Percentiles rank a stretch among this genome's conserved stretches.
phyloP scores from a whole-genome alignment of 2,113 vertebrate species.

The rabbit (Oryctolagus cuniculus) region DNA sequence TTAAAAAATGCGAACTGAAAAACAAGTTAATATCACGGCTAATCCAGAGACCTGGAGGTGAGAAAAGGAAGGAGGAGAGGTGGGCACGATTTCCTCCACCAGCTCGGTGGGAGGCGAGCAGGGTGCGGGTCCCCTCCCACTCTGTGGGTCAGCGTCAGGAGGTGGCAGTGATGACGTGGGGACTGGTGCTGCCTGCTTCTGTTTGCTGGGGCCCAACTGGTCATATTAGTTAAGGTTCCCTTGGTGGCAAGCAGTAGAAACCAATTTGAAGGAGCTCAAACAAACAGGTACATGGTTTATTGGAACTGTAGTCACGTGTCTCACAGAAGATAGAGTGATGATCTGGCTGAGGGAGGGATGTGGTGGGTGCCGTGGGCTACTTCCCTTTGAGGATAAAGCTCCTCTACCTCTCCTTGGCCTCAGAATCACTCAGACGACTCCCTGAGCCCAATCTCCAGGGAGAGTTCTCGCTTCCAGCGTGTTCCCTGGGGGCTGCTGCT shows the following conservation, averaged over 20 bases:
- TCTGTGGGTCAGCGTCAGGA: background rate
- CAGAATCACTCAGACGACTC: background rate
- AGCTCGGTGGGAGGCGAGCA: background rate
- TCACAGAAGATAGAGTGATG: constrained; percentile 11
- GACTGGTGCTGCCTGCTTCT: background rate
- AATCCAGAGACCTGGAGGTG: background rate
- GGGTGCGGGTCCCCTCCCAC: background rate
- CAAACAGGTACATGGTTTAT: constrained; percentile 43
- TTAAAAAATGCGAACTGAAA: background rate
- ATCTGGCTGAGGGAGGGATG: background rate
- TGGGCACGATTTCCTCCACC: too few species aligned
- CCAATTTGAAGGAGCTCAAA: constrained; percentile 49
- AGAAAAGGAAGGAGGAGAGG: background rate
- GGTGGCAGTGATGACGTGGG: background rate
- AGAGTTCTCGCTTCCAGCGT: background rate
- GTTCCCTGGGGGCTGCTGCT: background rate
- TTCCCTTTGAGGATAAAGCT: background rate
- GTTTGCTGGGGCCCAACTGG: background rate
- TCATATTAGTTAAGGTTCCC: constrained; percentile 21
- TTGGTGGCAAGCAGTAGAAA: constrained; percentile 48
- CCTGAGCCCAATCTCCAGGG: background rate
- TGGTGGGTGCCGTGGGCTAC: background rate
- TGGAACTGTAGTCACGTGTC: constrained; percentile 43
- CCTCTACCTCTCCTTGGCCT: background rate
- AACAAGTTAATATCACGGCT: background rate